Evolutionary conservation across 1,140 invertebrate species (phyloP).

Genomic region (Adoxophyes honmai): DNA sequence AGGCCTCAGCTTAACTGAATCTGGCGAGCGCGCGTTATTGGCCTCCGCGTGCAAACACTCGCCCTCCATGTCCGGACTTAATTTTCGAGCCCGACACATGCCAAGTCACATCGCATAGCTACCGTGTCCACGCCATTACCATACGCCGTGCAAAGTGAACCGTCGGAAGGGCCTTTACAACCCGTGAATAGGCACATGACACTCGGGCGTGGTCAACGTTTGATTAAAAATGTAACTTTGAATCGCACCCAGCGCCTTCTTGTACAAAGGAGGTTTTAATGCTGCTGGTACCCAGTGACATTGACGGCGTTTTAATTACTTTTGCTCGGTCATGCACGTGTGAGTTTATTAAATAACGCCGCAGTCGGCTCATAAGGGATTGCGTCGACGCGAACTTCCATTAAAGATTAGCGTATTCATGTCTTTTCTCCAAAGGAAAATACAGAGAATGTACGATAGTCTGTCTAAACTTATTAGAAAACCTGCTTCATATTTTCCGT

Average conservation of each 20-base stretch:
- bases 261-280: conserved; percentile 41
- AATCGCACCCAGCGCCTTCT: conserved; percentile 40
- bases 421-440: not conserved
- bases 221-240: conserved; percentile 64
- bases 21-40: conserved; percentile 33
- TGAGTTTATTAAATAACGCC: conserved; percentile 37
- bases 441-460: not conserved
- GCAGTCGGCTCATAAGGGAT: conserved; percentile 28
- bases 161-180: conserved; percentile 46
- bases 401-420: conserved; percentile 21
- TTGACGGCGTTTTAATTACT: conserved; percentile 52
- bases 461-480: too few relatives aligned
- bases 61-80: conserved; percentile 53
- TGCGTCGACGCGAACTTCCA: conserved; percentile 24
- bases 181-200: conserved; percentile 59
- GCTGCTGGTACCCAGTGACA: conserved; percentile 36
- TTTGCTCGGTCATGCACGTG: conserved; percentile 42
- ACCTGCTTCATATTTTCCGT: too few relatives aligned
- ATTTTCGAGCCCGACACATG: conserved; percentile 66
- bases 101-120: conserved; percentile 52
- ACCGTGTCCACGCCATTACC: conserved; percentile 59
- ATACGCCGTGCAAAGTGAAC: conserved; percentile 55
- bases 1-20: not conserved
- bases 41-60: conserved; percentile 44
- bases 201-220: conserved; percentile 52